Percentiles rank a stretch among this genome's conserved stretches.
Conservation (phyloP, 1,140 invertebrate species). For the Chlorops oryzae region DNA sequence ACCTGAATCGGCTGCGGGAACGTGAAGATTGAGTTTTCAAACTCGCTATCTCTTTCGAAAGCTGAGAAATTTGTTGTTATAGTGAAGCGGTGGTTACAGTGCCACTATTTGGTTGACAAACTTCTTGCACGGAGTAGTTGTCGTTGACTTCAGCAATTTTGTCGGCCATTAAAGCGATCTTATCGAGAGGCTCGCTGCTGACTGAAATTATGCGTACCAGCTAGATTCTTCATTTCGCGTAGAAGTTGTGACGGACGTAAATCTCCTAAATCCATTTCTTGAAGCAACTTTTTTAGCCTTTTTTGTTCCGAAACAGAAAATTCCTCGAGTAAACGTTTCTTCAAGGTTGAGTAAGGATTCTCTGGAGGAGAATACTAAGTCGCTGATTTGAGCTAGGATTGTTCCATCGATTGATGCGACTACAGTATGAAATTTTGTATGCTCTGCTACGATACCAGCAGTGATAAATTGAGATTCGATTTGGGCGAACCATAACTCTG, state of each 20-base stretch:
- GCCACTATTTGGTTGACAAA: too few relatives aligned
- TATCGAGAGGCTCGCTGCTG: too few relatives aligned
- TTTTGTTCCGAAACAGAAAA: conserved; percentile 18
- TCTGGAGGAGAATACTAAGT: conserved; percentile 12
- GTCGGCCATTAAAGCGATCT: too few relatives aligned
- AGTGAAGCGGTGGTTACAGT: too few relatives aligned
- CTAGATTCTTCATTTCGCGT: conserved; percentile 8
- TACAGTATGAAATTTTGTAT: conserved; percentile 3
- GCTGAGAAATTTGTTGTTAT: too few relatives aligned
- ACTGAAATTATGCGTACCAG: conserved; percentile 8
- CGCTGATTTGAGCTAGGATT: conserved; percentile 9
- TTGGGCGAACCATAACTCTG: conserved; percentile 22
- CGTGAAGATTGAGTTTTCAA: too few relatives aligned
- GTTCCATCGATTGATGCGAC: conserved; percentile 4
- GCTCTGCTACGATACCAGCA: neutral
- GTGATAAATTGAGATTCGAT: conserved; percentile 14
- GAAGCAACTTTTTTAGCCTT: conserved; percentile 20
- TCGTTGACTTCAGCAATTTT: too few relatives aligned
- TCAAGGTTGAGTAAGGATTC: conserved; percentile 3
- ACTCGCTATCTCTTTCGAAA: too few relatives aligned
- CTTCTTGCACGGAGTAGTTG: too few relatives aligned
- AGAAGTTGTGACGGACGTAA: conserved; percentile 25
- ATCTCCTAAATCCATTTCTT: conserved; percentile 24
- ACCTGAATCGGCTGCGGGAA: too few relatives aligned
- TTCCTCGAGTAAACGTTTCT: neutral